phyloP scores from a whole-genome alignment of 2,888 invertebrate species.

The Prosapia bicincta region DNA sequence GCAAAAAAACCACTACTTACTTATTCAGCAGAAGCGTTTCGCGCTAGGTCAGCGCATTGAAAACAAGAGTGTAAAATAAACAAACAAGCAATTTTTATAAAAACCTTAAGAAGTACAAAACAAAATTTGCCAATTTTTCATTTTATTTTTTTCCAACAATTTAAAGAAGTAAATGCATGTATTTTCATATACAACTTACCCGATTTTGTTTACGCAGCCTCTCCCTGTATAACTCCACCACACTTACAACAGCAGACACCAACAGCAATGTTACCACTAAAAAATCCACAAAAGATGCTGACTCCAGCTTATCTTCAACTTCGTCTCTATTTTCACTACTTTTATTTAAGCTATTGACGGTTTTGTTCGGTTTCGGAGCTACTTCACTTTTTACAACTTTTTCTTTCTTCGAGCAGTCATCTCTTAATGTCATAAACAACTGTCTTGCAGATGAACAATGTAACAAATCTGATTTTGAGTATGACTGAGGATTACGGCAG shows the following conservation, averaged over 20 bases:
- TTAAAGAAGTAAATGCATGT: too few species aligned
- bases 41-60: too few species aligned
- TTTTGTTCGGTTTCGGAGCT: background rate
- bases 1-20: too few species aligned
- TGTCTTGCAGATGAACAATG: background rate
- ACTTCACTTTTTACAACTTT: too few species aligned
- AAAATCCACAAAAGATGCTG: background rate
- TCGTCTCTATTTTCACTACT: too few species aligned
- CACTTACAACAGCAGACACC: background rate
- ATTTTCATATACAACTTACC: too few species aligned
- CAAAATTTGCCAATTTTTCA: too few species aligned
- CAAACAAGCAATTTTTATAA: too few species aligned
- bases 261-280: background rate
- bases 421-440: background rate
- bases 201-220: background rate
- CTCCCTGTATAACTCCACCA: background rate
- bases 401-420: background rate
- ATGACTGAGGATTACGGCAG: background rate
- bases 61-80: too few species aligned
- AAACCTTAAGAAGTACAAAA: too few species aligned
- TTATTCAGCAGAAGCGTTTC: too few species aligned
- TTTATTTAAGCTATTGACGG: background rate
- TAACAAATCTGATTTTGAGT: background rate
- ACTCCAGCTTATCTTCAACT: background rate
- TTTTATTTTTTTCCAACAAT: too few species aligned